Conservation (phyloP, 1,140 invertebrate species). For the Magallana ariakensis region DNA sequence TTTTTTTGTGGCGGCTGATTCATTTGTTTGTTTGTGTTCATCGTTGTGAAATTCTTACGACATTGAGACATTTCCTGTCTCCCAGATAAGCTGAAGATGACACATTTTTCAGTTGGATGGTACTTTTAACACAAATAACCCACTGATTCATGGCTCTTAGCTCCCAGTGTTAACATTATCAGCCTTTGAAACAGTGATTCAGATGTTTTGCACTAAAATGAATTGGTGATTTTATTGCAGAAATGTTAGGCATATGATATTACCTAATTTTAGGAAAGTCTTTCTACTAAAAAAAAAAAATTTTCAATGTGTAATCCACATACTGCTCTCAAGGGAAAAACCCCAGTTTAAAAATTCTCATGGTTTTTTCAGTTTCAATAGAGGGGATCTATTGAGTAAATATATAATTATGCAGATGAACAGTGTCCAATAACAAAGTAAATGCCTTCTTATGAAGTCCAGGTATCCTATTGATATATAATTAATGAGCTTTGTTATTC, state of each 20-base stretch:
- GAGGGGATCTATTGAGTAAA: neutral
- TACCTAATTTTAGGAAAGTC: no score
- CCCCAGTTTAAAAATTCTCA: neutral
- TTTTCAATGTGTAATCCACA: no score
- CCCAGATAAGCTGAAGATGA: neutral
- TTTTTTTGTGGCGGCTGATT: conserved; percentile 14
- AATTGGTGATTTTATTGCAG: no score
- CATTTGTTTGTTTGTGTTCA: conserved; percentile 26
- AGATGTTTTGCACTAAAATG: neutral
- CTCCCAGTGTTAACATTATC: neutral
- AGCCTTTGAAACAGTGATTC: neutral
- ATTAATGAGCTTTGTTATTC: conserved; percentile 15
- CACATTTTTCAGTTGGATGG: conserved; percentile 23
- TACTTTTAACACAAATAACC: neutral
- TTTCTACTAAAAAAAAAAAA: no score
- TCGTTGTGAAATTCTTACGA: conserved; percentile 34
- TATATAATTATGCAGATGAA: neutral
- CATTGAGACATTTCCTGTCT: conserved; percentile 33
- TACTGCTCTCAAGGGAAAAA: neutral
- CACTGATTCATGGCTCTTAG: neutral
- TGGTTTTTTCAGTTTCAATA: neutral
- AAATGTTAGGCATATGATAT: no score
- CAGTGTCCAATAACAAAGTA: neutral
- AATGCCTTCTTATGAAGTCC: conserved; percentile 14
- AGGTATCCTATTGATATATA: conserved; percentile 27